These are phyloP conservation scores for Microplitis demolitor DNA, from an alignment of 1,140 invertebrate genomes.

Conservation along the genomic window DNA sequence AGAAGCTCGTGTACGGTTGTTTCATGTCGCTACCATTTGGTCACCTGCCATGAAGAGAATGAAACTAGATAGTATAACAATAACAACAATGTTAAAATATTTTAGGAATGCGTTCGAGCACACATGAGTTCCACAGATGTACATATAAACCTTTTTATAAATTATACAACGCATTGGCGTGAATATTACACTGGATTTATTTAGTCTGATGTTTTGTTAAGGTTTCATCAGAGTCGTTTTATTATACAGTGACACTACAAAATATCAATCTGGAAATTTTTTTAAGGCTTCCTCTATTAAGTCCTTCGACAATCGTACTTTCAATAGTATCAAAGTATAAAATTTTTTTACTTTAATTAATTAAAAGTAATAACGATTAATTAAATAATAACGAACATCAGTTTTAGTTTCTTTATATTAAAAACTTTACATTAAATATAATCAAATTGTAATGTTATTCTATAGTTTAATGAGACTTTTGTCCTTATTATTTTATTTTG, in stretches of 20 bases:
- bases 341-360: too few relatives aligned
- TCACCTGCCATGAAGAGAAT: neutral
- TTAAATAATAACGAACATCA: too few relatives aligned
- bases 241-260: neutral
- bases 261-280: too few relatives aligned
- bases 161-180: neutral
- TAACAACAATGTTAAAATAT: neutral
- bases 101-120: neutral
- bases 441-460: too few relatives aligned
- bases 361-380: too few relatives aligned
- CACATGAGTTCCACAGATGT: neutral
- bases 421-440: too few relatives aligned
- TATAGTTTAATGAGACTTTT: too few relatives aligned
- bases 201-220: neutral
- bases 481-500: too few relatives aligned
- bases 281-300: neutral
- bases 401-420: too few relatives aligned
- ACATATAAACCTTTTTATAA: neutral
- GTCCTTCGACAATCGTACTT: too few relatives aligned
- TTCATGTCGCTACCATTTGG: neutral
- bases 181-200: neutral
- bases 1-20: neutral
- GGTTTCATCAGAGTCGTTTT: neutral
- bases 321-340: too few relatives aligned
- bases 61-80: neutral